Evolutionary conservation across 2,888 invertebrate genomes (phyloP), one percentile per base, ranked within the genome.

Genomic region (Thelaira solivaga): DNA sequence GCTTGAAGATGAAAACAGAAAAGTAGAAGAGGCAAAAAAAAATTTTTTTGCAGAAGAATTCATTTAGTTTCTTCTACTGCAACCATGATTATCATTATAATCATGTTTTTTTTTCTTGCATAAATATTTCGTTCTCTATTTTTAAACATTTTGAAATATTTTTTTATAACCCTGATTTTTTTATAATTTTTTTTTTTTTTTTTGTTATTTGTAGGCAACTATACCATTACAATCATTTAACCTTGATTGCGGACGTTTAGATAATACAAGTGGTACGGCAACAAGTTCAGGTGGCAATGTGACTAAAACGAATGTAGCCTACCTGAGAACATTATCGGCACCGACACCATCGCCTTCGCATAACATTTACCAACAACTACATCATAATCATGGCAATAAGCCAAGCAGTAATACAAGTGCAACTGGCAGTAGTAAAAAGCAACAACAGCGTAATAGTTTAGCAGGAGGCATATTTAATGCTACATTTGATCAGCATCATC

Each of bases 211-310:
- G 36, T 85, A 89, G 89, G 83, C 88, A 83, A 89, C 88, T 82
- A 89, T 89, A 86, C 89, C 89, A 83, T 82, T 89, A 82, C 88
- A 89, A 83, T 89, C 89, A 81, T 89, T 89, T 86, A 88, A 87
- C 86, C 85, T 89, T 86, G 87, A 88, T 85, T 85, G 86, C 82
- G 84, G 85, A 82, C 85, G 84, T 81, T 83, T 83, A 82, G 85
- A 84, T 80, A 81, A 80, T 79, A 45, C 69, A 81, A 69, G 71
- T 76, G 59, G 81, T 71, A 55, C 75, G 72, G 80, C 82, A 82
- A 80, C 82, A 65, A 76, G 76, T 67, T 59, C 75, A 80, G 71
- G 64, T 75, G 76, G 65, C 61, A 73, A 77, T 71, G 67, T 65
- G 76, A 76, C 71, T 76, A 81, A 80, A 76, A 64, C 80, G 82